phyloP scores from a whole-genome alignment of 2,888 invertebrate genomes.

The Cephus rjabovi region DNA sequence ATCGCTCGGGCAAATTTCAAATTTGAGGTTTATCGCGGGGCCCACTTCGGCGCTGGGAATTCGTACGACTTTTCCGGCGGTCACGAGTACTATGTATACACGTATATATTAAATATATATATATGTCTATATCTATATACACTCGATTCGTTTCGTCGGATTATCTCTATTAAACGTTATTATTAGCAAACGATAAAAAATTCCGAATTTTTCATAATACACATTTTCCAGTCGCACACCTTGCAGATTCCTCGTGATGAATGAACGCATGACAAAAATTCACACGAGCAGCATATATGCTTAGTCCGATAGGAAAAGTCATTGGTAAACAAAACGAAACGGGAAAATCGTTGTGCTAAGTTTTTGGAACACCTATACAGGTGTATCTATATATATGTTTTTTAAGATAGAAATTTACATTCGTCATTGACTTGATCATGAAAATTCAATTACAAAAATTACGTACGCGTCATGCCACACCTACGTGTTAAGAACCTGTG shows the following conservation, averaged over 20 bases:
- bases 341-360: too few species aligned
- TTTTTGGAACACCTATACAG: too few species aligned
- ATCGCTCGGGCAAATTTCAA: neutral
- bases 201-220: neutral
- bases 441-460: neutral
- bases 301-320: neutral
- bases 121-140: too few species aligned
- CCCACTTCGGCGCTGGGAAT: neutral
- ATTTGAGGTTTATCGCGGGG: neutral
- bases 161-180: neutral
- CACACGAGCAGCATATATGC: neutral
- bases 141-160: too few species aligned
- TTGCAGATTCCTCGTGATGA: neutral
- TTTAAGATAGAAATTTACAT: neutral
- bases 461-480: neutral
- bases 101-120: too few species aligned
- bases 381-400: too few species aligned
- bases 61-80: neutral
- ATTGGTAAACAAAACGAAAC: neutral
- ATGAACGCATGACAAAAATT: neutral
- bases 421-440: neutral
- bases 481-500: neutral
- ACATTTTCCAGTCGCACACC: neutral
- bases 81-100: neutral
- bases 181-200: neutral